A percentile compares a stretch with the other conserved stretches of the same genome.
phyloP scores from a whole-genome alignment of 2,113 vertebrate species.

The Heptranchias perlo region DNA sequence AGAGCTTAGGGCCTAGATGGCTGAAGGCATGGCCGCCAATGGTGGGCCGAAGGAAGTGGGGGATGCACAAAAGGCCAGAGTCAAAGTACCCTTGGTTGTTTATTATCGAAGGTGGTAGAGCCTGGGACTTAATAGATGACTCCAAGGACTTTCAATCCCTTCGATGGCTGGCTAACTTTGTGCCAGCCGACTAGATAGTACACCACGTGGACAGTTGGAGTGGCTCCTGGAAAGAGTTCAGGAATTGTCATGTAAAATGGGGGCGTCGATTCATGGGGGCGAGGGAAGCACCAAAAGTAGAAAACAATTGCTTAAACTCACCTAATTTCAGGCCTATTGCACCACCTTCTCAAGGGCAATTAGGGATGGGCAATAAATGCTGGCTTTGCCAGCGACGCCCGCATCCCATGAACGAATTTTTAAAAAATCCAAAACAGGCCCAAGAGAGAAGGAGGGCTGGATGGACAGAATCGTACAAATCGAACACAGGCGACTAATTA shows the following conservation, averaged over 20 bases:
- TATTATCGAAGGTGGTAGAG: background rate
- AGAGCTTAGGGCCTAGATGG: no score
- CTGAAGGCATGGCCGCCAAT: no score
- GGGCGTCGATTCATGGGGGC: no score
- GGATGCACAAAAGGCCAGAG: background rate
- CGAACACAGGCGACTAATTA: background rate
- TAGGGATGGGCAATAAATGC: no score
- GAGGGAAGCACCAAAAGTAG: no score
- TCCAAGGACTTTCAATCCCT: no score
- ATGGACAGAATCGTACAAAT: background rate
- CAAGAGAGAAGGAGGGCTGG: background rate
- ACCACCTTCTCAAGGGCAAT: no score
- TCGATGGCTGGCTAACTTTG: background rate
- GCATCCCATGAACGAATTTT: no score
- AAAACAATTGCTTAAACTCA: background rate
- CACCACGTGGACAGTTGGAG: background rate
- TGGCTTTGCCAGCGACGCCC: no score
- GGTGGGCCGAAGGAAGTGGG: no score
- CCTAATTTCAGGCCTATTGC: background rate
- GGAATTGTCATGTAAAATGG: background rate
- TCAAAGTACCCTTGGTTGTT: background rate
- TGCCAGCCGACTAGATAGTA: background rate
- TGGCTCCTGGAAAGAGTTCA: no score
- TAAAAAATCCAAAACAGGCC: background rate
- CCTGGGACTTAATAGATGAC: background rate